phyloP scores from a whole-genome alignment of 2,113 vertebrate genomes.

The Acanthochromis polyacanthus region DNA sequence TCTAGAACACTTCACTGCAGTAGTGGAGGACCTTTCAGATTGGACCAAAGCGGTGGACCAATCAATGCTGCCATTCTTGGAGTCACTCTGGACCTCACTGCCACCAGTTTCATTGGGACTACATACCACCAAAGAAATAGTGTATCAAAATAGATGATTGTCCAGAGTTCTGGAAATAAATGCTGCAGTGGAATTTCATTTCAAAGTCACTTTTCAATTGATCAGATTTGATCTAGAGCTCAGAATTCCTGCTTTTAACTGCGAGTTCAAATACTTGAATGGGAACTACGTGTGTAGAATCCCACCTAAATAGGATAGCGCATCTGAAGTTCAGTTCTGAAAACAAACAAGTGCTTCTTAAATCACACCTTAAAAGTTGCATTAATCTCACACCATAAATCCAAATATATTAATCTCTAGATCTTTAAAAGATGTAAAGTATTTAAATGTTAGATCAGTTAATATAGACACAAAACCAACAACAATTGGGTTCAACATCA shows the following conservation, averaged over 20 bases:
- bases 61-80: too few relatives aligned
- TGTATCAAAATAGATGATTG: background rate
- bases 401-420: too few relatives aligned
- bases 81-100: background rate
- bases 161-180: too few relatives aligned
- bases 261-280: background rate
- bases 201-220: too few relatives aligned
- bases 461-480: background rate
- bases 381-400: too few relatives aligned
- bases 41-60: background rate
- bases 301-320: background rate
- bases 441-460: too few relatives aligned
- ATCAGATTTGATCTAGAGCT: too few relatives aligned
- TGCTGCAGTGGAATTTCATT: too few relatives aligned
- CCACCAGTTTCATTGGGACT: background rate
- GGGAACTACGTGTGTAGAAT: background rate
- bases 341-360: background rate
- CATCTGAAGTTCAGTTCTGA: background rate
- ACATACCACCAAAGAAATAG: background rate
- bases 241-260: background rate
- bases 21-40: background rate
- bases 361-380: background rate
- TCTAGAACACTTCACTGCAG: too few relatives aligned
- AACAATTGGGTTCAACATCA: background rate
- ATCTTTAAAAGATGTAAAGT: background rate